Evolutionary conservation across 2,797 vertebrate species (phyloP), one percentile per base, ranked within the genome.

Genomic region (Liasis olivaceus): DNA sequence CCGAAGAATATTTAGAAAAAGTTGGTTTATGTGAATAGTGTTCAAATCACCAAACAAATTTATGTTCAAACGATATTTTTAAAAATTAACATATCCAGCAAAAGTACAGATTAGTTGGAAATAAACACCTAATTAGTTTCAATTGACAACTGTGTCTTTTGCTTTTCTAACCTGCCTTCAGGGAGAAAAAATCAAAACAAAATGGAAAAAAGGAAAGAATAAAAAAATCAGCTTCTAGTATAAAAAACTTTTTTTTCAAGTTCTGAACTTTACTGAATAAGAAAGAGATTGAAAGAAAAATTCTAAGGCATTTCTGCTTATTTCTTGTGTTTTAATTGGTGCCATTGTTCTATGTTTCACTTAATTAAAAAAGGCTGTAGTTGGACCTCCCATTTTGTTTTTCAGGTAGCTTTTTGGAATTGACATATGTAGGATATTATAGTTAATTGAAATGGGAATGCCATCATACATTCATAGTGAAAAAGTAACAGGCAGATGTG

Each of bases 211-310:
- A 42, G 42, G 42, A 42, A 42, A 42, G 42, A 42, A 42, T 42
- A 42, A 42, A 51, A 51, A 54, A 54, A 54, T 54, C 51, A 54
- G 54, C n/a, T 69, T 36, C 91, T 87, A 91, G 87, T 90, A 91
- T 93, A 0, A 0, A 42, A 51, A 22, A 91, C 11, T 7, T 88
- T 54, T 62, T 36, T n/a, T 42, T 36, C 22, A 85, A 3, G 54
- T 56, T 91, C 62, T 14, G 62, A n/a, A 22, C 3, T 69, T 89
- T 96, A 95, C 93, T 96, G 95, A 95, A 95, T 95, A 96, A 96
- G 94, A 95, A 95, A 96, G 95, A 93, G 88, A 93, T 95, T 94
- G 93, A 94, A 95, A 95, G 94, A 0, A 36, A 94, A 94, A 96
- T 95, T 96, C 95, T 5, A 94, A 95, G 77, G 93, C 77, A 88